Percentiles rank a stretch among this genome's conserved stretches.
Evolutionary conservation across 1,140 invertebrate species (phyloP).

Genomic region (Diabrotica undecimpunctata): DNA sequence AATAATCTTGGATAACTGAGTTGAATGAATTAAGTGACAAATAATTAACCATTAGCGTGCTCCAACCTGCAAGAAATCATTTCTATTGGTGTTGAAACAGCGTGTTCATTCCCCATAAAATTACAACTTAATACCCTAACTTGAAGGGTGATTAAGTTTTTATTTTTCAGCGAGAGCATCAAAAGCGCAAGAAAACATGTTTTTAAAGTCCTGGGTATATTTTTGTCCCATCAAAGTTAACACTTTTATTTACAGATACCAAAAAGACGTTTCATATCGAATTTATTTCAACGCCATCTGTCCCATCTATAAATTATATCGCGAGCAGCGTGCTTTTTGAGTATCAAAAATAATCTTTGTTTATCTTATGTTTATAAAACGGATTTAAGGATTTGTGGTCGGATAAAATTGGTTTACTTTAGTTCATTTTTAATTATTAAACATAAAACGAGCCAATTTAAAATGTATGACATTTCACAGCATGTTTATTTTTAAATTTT

Average conservation of each 20-base stretch:
- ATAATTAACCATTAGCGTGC: background rate
- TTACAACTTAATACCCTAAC: background rate
- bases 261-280: background rate
- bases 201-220: background rate
- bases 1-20: too few relatives aligned
- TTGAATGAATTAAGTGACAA: background rate
- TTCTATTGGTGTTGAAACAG: background rate
- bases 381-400: constrained; percentile 2
- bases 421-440: background rate
- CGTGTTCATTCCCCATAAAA: background rate
- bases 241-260: background rate
- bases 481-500: too few relatives aligned
- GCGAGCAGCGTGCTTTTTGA: background rate
- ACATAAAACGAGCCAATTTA: background rate
- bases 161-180: background rate
- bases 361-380: constrained; percentile 1
- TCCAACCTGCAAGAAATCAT: background rate
- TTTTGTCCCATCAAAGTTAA: background rate
- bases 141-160: background rate
- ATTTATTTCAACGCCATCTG: background rate
- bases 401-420: constrained; percentile 1
- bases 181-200: background rate
- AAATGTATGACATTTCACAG: too few relatives aligned
- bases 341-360: constrained; percentile 3
- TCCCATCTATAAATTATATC: background rate